Evolutionary conservation across 1,140 invertebrate genomes (phyloP).

Genomic region (Anastatus disparis): DNA sequence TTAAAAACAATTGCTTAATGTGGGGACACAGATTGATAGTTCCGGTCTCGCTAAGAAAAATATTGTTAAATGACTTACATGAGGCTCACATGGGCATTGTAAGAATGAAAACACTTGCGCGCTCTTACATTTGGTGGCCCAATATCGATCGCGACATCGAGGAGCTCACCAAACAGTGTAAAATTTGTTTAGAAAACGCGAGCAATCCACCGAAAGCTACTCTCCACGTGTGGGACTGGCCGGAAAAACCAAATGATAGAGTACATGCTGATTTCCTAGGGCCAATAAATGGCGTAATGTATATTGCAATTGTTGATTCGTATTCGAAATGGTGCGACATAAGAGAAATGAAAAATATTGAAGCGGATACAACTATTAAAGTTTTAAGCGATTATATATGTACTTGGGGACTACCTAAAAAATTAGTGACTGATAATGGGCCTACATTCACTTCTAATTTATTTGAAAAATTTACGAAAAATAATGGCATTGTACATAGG

Average conservation of each 20-base stretch:
- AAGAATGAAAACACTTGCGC: slow-evolving; percentile 41
- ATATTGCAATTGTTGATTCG: too few relatives aligned
- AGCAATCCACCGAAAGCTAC: too few relatives aligned
- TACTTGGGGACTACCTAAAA: neutral
- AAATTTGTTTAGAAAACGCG: too few relatives aligned
- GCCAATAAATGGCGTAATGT: too few relatives aligned
- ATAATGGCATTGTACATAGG: neutral
- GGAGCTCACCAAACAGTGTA: too few relatives aligned
- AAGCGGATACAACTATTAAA: neutral
- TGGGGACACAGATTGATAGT: slow-evolving; percentile 56
- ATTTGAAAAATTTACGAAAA: neutral
- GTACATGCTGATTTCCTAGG: too few relatives aligned
- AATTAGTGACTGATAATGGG: neutral
- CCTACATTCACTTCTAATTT: neutral
- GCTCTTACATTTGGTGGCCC: slow-evolving; percentile 51
- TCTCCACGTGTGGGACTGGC: too few relatives aligned
- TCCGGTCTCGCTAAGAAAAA: slow-evolving; percentile 48
- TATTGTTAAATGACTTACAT: slow-evolving; percentile 48
- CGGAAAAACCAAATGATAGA: too few relatives aligned
- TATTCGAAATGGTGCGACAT: too few relatives aligned
- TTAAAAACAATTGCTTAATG: slow-evolving; percentile 45
- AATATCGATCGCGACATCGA: too few relatives aligned
- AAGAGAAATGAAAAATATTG: too few relatives aligned
- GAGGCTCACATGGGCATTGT: slow-evolving; percentile 40
- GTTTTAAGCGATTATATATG: neutral